phyloP scores from a whole-genome alignment of 2,888 invertebrate species.

The Limnephilus lunatus region DNA sequence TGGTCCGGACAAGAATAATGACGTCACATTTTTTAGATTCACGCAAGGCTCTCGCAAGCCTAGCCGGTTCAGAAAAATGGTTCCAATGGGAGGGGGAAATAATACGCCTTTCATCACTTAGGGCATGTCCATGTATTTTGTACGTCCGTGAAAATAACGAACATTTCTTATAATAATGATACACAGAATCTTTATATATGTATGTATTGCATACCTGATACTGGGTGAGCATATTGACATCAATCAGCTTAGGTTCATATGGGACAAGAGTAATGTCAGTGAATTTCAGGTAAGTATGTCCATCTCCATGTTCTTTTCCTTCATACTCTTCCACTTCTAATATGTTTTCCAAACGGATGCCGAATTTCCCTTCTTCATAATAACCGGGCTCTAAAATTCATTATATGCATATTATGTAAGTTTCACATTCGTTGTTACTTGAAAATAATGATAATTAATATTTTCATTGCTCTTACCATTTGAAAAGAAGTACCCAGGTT shows the following conservation, averaged over 20 bases:
- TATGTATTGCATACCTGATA: slow-evolving; percentile 81
- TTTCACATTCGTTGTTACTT: background rate
- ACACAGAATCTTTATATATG: too few species aligned
- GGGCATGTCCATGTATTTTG: too few species aligned
- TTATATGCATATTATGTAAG: slow-evolving; percentile 8
- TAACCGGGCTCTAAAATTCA: slow-evolving; percentile 87
- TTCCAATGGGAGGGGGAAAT: too few species aligned
- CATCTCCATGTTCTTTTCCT: slow-evolving; percentile 70
- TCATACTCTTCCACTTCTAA: slow-evolving; percentile 81
- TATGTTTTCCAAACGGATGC: slow-evolving; percentile 91
- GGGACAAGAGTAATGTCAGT: slow-evolving; percentile 90
- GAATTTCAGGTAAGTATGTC: slow-evolving; percentile 81
- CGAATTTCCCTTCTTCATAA: slow-evolving; percentile 90
- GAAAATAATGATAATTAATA: background rate
- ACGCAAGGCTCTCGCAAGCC: too few species aligned
- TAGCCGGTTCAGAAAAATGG: too few species aligned
- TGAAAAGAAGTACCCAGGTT: slow-evolving; percentile 87
- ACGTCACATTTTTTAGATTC: too few species aligned
- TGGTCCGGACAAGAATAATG: too few species aligned
- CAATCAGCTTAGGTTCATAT: slow-evolving; percentile 91
- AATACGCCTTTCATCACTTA: too few species aligned
- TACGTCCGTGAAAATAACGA: too few species aligned
- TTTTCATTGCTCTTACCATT: slow-evolving; percentile 77
- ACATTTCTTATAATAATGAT: too few species aligned
- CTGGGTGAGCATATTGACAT: slow-evolving; percentile 84